Evolutionary conservation across 1,140 invertebrate genomes (phyloP), one percentile per base, ranked within the genome.

Genomic region (Helicoverpa zea): DNA sequence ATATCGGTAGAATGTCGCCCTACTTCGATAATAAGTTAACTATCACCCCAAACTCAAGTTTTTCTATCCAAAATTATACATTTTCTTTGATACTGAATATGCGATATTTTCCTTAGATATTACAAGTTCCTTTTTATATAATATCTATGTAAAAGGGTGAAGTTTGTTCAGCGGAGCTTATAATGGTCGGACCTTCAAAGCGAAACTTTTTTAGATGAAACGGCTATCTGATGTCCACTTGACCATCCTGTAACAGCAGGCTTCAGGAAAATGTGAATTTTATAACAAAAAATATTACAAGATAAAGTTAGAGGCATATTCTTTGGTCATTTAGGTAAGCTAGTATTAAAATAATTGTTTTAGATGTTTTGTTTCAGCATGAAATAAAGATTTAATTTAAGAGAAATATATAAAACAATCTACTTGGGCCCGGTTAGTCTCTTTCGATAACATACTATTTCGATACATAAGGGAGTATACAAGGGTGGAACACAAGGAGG

Each of bases 161-260:
- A 30, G 56, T 51, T 63, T 51, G 73, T 61, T 76, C 58, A 76
- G 16, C 58, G 12, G 47, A 30, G 73, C 73, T 76, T 76, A 76
- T 76, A 76, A 76, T 61, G 73, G 63, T 76, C 35, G 43, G 73
- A 16, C 30, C 43, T 76, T 76, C 73, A 76, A 76, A 76, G 73
- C 2, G 7, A 73, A 54, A 54, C 9, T 72, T 54, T 72, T 72
- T 72, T 52, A 72, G 68, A 72, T 54, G 68, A 72, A 64, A 72
- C 68, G 49, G 43, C 43, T 51, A 52, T 72, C 68, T 54, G 68
- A 29, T 72, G 68, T 72, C 49, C 49, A 52, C 47, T 52, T 52
- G 49, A 72, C 18, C 68, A 52, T 52, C 64, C 35, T 18, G 43
- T 68, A 49, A 68, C 49, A 43, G 12, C 29, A 13, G 12, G 12